Evolutionary conservation across 2,888 invertebrate genomes (phyloP).

Genomic region (Volucella bombylans): DNA sequence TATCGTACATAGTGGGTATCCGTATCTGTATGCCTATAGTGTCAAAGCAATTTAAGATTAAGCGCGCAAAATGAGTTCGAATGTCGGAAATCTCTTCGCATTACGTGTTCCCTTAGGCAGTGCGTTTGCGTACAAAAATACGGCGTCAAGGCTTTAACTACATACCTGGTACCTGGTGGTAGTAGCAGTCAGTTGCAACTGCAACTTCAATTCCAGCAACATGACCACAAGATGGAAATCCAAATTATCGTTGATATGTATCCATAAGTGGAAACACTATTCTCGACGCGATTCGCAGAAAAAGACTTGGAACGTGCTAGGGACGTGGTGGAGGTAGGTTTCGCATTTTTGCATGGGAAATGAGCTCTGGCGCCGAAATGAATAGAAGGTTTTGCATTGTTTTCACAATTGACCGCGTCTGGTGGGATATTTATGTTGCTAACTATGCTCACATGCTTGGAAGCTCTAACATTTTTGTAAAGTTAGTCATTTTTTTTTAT

Average conservation of each 20-base stretch:
- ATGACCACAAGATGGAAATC: slow-evolving; percentile 40
- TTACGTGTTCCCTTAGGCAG: slow-evolving; percentile 14
- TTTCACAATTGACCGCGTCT: slow-evolving; percentile 1
- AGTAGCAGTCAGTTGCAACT: background rate
- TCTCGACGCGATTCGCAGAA: slow-evolving; percentile 16
- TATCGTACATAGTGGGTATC: background rate
- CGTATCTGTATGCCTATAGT: slow-evolving; percentile 10
- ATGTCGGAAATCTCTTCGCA: slow-evolving; percentile 30
- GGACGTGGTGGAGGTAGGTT: slow-evolving; percentile 10
- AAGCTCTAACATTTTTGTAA: slow-evolving; percentile 4
- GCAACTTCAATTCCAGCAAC: slow-evolving; percentile 1
- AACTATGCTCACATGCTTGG: slow-evolving; percentile 12
- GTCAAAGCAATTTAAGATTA: slow-evolving; percentile 53
- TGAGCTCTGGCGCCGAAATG: background rate
- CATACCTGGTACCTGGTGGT: no score
- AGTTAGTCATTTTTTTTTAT: slow-evolving; percentile 18
- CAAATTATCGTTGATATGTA: slow-evolving; percentile 36
- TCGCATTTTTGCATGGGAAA: background rate
- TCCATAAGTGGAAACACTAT: slow-evolving; percentile 15
- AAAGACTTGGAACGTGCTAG: slow-evolving; percentile 22
- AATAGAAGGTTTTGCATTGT: slow-evolving; percentile 23
- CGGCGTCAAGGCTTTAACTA: background rate
- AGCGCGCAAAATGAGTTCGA: slow-evolving; percentile 35
- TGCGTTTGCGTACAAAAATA: slow-evolving; percentile 19
- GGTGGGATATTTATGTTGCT: slow-evolving; percentile 2